A percentile compares a stretch with the other conserved stretches of the same genome.
These are phyloP conservation scores for Hydrochoerus hydrochaeris DNA, from an alignment of 2,113 vertebrate species.

Conservation along the genomic window DNA sequence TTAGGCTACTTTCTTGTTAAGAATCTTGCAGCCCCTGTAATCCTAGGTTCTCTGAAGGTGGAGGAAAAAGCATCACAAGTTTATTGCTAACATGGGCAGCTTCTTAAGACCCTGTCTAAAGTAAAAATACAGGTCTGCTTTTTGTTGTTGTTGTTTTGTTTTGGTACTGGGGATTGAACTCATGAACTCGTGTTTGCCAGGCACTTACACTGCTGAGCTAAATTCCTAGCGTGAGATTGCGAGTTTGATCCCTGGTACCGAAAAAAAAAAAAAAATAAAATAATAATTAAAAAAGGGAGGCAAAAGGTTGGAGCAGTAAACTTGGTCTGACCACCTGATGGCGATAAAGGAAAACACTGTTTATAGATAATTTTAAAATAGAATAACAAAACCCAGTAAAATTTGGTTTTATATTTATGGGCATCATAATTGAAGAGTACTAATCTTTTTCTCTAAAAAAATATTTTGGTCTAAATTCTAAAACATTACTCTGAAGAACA, in stretches of 20 bases:
- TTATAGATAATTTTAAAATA: not conserved
- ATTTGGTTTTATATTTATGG: not conserved
- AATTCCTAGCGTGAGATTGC: too few relatives aligned
- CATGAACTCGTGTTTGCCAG: too few relatives aligned
- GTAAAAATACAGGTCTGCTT: too few relatives aligned
- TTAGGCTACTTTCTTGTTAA: not conserved
- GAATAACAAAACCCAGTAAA: not conserved
- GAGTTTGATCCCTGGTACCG: too few relatives aligned
- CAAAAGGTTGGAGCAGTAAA: not conserved
- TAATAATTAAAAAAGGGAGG: not conserved
- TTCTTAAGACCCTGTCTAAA: not conserved
- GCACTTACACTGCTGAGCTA: too few relatives aligned
- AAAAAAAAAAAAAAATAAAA: not conserved
- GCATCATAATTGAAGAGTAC: not conserved
- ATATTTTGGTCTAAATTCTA: not conserved
- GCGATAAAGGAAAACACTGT: constrained; percentile 9
- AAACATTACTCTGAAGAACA: not conserved
- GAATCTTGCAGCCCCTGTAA: not conserved
- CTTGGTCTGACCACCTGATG: not conserved
- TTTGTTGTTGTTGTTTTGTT: too few relatives aligned
- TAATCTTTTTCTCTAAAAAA: not conserved
- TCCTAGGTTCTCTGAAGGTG: not conserved
- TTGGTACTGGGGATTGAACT: too few relatives aligned
- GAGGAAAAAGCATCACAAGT: not conserved
- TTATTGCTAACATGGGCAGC: not conserved